Conservation (phyloP, 2,113 vertebrate genomes). For the Malaclemys terrapin region DNA sequence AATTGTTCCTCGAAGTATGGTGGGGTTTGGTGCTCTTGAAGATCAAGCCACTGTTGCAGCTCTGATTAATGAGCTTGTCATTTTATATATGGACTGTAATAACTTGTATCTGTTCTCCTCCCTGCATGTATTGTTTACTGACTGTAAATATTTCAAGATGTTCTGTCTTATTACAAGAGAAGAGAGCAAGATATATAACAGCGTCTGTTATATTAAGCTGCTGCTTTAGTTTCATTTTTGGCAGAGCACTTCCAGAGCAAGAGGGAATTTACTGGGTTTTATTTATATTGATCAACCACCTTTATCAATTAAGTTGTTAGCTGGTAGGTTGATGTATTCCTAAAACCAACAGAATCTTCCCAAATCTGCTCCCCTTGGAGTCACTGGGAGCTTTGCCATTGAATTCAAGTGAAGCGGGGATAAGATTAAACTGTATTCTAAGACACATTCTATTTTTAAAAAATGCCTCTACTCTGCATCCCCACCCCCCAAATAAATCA, state of each 20-base stretch:
- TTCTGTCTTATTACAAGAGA: background rate
- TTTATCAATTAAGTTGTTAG: constrained; percentile 5
- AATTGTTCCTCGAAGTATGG: background rate
- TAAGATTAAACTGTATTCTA: background rate
- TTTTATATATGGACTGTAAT: background rate
- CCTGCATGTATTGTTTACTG: background rate
- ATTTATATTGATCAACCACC: background rate
- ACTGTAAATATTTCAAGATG: background rate
- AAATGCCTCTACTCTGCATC: background rate
- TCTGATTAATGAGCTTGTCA: background rate
- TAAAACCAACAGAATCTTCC: background rate
- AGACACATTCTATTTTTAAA: background rate
- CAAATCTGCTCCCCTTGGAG: background rate
- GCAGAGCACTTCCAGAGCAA: background rate
- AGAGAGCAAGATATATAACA: background rate
- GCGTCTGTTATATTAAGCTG: background rate
- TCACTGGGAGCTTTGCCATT: background rate
- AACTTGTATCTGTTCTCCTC: background rate
- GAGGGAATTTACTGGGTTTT: background rate
- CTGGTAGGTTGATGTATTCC: background rate
- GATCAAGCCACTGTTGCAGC: background rate
- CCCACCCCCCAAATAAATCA: background rate
- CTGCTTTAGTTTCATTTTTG: background rate
- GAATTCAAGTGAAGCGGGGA: background rate
- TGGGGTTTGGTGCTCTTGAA: background rate